phyloP scores from a whole-genome alignment of 2,113 vertebrate genomes.

The Cinclus cinclus region DNA sequence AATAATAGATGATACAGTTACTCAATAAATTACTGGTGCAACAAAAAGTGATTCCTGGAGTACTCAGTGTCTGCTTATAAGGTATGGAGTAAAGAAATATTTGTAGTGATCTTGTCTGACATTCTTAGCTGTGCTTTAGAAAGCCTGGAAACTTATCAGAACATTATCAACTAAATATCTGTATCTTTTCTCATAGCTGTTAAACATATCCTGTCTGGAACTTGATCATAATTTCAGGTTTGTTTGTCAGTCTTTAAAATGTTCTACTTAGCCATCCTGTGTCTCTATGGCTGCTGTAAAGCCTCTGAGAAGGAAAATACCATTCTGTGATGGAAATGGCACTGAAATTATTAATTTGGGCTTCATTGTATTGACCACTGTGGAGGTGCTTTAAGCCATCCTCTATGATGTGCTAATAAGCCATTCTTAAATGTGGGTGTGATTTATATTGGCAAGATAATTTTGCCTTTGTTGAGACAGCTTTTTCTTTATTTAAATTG shows the following conservation, averaged over 20 bases:
- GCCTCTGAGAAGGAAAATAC: not conserved
- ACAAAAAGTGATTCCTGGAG: not conserved
- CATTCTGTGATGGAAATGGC: not conserved
- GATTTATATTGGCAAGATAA: not conserved
- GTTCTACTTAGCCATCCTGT: not conserved
- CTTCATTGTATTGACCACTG: not conserved
- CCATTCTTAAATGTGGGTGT: not conserved
- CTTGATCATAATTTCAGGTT: not conserved
- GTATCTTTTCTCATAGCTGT: not conserved
- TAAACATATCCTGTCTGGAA: not conserved
- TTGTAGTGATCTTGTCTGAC: not conserved
- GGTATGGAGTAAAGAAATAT: not conserved
- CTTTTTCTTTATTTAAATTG: conserved; percentile 24
- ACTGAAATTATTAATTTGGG: not conserved
- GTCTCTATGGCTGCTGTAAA: not conserved
- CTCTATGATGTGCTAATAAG: not conserved
- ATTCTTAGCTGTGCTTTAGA: not conserved
- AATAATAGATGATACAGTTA: not conserved
- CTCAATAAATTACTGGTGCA: not conserved
- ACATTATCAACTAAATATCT: not conserved
- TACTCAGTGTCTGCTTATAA: not conserved
- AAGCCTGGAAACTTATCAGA: not conserved
- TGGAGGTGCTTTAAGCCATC: not conserved
- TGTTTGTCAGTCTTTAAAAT: not conserved
- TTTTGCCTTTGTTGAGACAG: conserved; percentile 7